A percentile compares a stretch with the other conserved stretches of the same genome.
These are phyloP conservation scores for Tragelaphus strepsiceros DNA, from an alignment of 2,113 vertebrate species.

Conservation along the genomic window DNA sequence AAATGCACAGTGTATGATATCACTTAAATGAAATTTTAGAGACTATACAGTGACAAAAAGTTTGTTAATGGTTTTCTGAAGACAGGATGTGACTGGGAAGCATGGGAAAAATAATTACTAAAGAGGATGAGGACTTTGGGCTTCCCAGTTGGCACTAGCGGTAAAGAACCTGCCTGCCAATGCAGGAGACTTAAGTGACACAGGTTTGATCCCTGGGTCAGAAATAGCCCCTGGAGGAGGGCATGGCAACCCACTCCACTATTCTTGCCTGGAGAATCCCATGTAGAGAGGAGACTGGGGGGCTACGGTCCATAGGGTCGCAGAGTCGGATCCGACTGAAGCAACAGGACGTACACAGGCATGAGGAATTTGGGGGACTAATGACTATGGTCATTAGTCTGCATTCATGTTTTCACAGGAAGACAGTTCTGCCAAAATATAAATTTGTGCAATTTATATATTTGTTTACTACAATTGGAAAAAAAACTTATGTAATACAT, in stretches of 20 bases:
- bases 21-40: neutral
- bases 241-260: neutral
- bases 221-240: neutral
- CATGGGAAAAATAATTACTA: neutral
- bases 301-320: accelerated
- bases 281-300: neutral
- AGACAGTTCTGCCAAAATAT: neutral
- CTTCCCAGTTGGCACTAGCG: neutral
- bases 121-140: neutral
- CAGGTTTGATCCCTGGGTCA: neutral
- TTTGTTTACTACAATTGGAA: neutral
- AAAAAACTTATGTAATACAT: neutral
- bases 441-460: neutral
- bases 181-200: neutral
- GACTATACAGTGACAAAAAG: neutral
- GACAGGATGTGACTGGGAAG: neutral
- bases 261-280: neutral
- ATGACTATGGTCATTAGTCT: neutral
- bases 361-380: neutral
- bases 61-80: neutral
- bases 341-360: neutral
- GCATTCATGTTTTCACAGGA: neutral
- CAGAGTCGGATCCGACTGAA: neutral
- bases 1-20: neutral
- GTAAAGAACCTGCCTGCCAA: neutral